A percentile compares a stretch with the other conserved stretches of the same genome.
Evolutionary conservation across 2,797 vertebrate species (phyloP).

Genomic region (Columba guinea): DNA sequence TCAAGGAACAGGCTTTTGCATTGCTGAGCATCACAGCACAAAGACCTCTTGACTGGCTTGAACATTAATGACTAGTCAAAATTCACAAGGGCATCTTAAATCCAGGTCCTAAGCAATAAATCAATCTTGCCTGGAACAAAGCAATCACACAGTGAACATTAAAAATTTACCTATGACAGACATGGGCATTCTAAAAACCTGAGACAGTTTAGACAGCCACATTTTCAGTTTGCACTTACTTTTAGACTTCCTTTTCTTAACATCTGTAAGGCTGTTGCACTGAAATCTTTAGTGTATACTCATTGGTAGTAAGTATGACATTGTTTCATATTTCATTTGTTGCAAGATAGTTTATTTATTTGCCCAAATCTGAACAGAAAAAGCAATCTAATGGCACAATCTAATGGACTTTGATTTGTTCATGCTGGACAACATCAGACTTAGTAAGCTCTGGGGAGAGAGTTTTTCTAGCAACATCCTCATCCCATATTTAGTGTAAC

Average conservation of each 20-base stretch:
- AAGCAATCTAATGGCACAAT: background rate
- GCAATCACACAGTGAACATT: background rate
- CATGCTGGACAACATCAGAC: background rate
- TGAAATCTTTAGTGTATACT: background rate
- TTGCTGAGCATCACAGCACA: background rate
- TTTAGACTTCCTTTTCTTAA: background rate
- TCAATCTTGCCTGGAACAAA: background rate
- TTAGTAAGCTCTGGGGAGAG: background rate
- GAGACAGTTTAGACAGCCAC: background rate
- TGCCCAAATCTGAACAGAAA: background rate
- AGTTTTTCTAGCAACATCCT: background rate
- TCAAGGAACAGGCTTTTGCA: background rate
- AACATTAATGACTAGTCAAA: background rate
- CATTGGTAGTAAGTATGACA: background rate
- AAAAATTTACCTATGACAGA: background rate
- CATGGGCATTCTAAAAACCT: background rate
- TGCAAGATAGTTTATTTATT: background rate
- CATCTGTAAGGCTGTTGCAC: background rate
- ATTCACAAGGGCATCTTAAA: background rate
- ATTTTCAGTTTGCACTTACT: background rate
- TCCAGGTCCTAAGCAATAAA: background rate
- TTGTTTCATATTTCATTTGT: background rate
- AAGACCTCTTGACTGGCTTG: background rate
- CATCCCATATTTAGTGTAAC: background rate
- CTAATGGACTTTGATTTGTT: background rate